Base-by-base conservation (phyloP, 2,113 vertebrate species). In the Tylochromis polylepis region DNA sequence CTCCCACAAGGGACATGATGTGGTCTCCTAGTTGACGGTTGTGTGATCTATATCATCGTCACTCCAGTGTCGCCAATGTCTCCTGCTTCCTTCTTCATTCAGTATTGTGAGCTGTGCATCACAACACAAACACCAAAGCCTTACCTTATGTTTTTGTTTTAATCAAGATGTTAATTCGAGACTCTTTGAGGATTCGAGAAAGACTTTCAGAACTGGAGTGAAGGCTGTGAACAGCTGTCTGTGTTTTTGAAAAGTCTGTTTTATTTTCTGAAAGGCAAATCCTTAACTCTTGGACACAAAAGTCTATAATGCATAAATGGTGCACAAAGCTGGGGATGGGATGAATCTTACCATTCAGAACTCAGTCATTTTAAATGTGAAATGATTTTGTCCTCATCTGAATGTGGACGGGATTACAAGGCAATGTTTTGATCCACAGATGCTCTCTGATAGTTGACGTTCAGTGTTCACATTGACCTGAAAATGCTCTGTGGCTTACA, bases 401-500 rank as follows among this genome's bases (percentile, higher is more conserved):
- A 53, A 36, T n/a, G 20, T 4, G n/a, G 36, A 60, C 27, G n/a
- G 27, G 43, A 67, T 34, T 22, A 67, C 20, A 8, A 67, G 34
- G 5, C 36, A 72, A 65, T 4, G 36, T 43, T 89, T 85, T 70
- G 56, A 89, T 80, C 87, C 80, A 15, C 67, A 79, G 85, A 85
- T 81, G 24, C 75, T 15, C 59, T 16, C 78, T 65, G 60, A 82
- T 62, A 27, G 75, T 43, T 56, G 60, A 88, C 53, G 18, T 81
- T 82, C 34, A 80, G 6, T 24, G 20, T 38, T 85, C 53, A 3
- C 6, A 46, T 18, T 6, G 81, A 75, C 65, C 81, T 51, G 55
- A 85, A 87, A 31, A 60, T 7, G 70, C 46, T 86, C 85, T 34
- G 59, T 57, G 62, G 85, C 88, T 93, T 81, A 87, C 65, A 79